These are phyloP conservation scores for Cremastinae sp. DNA, from an alignment of 2,888 invertebrate genomes.

Conservation along the genomic window DNA sequence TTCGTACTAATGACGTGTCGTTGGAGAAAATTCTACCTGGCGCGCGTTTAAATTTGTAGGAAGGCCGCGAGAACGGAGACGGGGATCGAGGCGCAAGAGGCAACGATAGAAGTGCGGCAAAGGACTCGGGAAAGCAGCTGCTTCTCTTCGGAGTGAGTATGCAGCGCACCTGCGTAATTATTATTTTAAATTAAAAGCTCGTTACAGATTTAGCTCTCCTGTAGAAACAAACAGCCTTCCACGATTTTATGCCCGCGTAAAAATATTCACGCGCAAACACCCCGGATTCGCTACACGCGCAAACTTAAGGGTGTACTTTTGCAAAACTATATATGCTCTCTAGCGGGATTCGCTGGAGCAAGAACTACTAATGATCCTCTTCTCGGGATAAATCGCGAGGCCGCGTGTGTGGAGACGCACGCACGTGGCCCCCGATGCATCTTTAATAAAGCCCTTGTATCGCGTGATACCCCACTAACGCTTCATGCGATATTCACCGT, in stretches of 20 bases:
- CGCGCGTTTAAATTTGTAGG: constrained; percentile 19
- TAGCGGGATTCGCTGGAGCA: constrained; percentile 27
- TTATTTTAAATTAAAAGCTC: constrained; percentile 58
- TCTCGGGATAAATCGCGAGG: constrained; percentile 45
- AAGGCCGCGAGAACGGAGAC: neutral
- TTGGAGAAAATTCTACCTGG: constrained; percentile 29
- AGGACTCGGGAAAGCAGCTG: constrained; percentile 35
- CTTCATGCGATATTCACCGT: no score
- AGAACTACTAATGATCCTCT: constrained; percentile 50
- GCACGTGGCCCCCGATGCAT: neutral
- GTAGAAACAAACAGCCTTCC: constrained; percentile 17
- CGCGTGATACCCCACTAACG: constrained; percentile 1
- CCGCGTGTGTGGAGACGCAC: neutral
- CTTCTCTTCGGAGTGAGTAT: constrained; percentile 4
- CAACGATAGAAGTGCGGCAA: neutral
- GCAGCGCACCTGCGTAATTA: constrained; percentile 51
- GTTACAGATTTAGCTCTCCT: constrained; percentile 49
- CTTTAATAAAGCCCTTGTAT: constrained; percentile 46
- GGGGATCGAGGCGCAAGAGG: neutral
- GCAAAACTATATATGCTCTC: constrained; percentile 42
- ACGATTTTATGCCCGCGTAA: neutral
- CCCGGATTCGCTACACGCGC: neutral
- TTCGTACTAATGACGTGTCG: constrained; percentile 49
- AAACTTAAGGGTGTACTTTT: constrained; percentile 32
- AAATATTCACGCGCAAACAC: neutral